Conservation (phyloP, 2,797 vertebrate species). For the Aulostomus chinensis region DNA sequence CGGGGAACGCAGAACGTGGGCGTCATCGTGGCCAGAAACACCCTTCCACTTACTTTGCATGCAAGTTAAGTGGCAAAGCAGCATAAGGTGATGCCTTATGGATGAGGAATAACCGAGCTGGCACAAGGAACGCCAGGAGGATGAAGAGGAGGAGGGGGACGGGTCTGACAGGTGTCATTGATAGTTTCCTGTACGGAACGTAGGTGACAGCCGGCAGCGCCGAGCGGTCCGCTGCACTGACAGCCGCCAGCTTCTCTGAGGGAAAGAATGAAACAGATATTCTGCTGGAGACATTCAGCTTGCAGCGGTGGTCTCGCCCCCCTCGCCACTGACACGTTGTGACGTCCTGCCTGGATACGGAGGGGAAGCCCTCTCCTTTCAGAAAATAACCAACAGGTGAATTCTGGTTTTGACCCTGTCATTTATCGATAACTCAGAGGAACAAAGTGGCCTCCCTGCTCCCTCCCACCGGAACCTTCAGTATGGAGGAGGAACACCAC, state of each 20-base stretch:
- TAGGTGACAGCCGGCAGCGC: slow-evolving; percentile 52
- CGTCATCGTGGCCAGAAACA: background rate
- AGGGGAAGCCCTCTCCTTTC: background rate
- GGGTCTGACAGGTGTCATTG: slow-evolving; percentile 53
- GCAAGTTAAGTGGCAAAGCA: background rate
- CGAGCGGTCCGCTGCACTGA: slow-evolving; percentile 26
- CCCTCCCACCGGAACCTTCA: too few relatives aligned
- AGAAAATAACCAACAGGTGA: too few relatives aligned
- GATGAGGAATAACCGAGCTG: slow-evolving; percentile 9
- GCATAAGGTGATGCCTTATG: slow-evolving; percentile 27
- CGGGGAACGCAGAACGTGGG: slow-evolving; percentile 6
- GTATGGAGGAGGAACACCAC: too few relatives aligned
- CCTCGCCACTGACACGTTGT: slow-evolving; percentile 19
- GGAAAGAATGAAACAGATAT: slow-evolving; percentile 31
- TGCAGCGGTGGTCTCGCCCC: slow-evolving; percentile 5
- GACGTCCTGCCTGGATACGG: too few relatives aligned
- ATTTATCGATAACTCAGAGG: too few relatives aligned
- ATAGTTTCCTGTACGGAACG: slow-evolving; percentile 46
- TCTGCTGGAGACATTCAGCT: slow-evolving; percentile 16
- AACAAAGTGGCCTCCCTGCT: too few relatives aligned
- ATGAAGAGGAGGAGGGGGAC: background rate
- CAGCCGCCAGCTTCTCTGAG: slow-evolving; percentile 29
- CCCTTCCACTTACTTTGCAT: background rate
- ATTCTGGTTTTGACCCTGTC: too few relatives aligned
- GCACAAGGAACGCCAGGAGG: slow-evolving; percentile 25